Evolutionary conservation across 2,113 vertebrate species (phyloP).

Genomic region (Daboia siamensis): DNA sequence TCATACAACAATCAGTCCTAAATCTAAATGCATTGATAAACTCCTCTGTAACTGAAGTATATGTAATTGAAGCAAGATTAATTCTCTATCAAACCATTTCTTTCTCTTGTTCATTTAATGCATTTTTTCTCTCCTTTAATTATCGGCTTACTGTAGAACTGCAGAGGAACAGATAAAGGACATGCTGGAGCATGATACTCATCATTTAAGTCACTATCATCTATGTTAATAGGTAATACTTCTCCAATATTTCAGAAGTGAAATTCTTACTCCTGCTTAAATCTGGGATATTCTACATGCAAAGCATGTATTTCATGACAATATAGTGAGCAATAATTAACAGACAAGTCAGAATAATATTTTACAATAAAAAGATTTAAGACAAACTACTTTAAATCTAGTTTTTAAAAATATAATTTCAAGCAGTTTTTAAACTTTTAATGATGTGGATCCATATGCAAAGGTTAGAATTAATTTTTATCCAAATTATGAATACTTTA

Average conservation of each 20-base stretch:
- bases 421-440: background rate
- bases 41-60: rapidly evolving
- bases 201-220: background rate
- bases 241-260: background rate
- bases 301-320: background rate
- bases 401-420: background rate
- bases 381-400: background rate
- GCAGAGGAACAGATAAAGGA: background rate
- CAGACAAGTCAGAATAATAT: background rate
- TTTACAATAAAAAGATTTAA: background rate
- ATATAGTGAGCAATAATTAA: background rate
- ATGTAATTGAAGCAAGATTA: background rate
- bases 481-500: background rate
- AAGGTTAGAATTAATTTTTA: background rate
- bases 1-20: background rate
- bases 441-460: background rate
- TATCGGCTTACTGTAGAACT: background rate
- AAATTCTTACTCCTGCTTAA: background rate
- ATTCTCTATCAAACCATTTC: background rate
- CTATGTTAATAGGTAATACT: background rate
- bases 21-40: background rate
- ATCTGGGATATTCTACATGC: background rate
- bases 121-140: background rate
- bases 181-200: background rate
- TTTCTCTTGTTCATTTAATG: background rate